Evolutionary conservation across 2,797 vertebrate genomes (phyloP).

Genomic region (Danionella dracula): DNA sequence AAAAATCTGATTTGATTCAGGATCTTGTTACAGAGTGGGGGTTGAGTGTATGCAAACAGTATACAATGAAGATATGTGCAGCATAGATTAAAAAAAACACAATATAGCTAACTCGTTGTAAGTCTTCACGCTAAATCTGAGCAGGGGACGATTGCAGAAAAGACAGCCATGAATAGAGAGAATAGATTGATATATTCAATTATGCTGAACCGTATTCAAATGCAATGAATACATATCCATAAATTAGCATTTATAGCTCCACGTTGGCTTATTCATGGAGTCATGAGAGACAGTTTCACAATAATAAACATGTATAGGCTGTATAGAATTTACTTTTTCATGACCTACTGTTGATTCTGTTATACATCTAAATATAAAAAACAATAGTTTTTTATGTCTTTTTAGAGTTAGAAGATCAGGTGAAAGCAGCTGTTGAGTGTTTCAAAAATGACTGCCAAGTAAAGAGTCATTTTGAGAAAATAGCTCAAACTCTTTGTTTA

Average conservation of each 20-base stretch:
- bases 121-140: constrained; percentile 6
- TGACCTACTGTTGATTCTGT: too few relatives aligned
- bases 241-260: constrained; percentile 60
- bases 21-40: not conserved
- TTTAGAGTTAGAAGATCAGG: too few relatives aligned
- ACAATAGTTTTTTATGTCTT: too few relatives aligned
- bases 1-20: not conserved
- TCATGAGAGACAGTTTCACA: not conserved
- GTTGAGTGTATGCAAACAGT: constrained; percentile 6
- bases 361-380: too few relatives aligned
- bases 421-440: too few relatives aligned
- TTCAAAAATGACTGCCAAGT: not conserved
- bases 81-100: not conserved
- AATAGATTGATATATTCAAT: constrained; percentile 72
- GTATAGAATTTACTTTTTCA: too few relatives aligned
- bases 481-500: too few relatives aligned
- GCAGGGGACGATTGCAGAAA: constrained; percentile 3
- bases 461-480: too few relatives aligned
- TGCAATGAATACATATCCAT: constrained; percentile 72
- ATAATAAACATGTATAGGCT: not conserved
- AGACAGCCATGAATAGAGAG: constrained; percentile 59
- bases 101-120: constrained; percentile 23
- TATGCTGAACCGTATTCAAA: constrained; percentile 65
- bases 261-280: not conserved
- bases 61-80: not conserved